phyloP scores from a whole-genome alignment of 2,113 vertebrate genomes.

The Hemiprocne comata region DNA sequence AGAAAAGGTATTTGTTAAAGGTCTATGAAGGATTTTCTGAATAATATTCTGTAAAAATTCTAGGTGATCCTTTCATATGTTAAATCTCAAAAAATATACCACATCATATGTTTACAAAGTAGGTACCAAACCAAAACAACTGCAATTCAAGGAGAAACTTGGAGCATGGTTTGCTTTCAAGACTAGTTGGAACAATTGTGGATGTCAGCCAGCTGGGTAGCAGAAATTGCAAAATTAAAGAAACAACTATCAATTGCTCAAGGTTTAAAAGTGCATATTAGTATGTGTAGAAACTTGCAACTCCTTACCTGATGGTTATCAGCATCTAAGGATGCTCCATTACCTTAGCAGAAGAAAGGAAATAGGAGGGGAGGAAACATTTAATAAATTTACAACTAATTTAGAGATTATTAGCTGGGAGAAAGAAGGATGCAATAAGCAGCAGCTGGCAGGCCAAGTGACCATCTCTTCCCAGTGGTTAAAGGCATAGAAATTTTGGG shows the following conservation, averaged over 20 bases:
- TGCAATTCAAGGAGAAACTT: not conserved
- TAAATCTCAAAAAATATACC: not conserved
- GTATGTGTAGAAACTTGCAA: not conserved
- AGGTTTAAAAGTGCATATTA: not conserved
- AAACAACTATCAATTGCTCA: not conserved
- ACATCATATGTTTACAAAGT: not conserved
- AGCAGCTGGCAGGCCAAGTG: not conserved
- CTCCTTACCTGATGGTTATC: not conserved
- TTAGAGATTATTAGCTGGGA: not conserved
- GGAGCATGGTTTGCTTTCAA: not conserved
- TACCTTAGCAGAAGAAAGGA: not conserved
- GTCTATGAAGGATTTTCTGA: not conserved
- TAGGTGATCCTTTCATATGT: not conserved
- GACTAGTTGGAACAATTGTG: not conserved
- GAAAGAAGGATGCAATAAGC: not conserved
- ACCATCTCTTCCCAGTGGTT: not conserved
- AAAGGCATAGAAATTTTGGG: not conserved
- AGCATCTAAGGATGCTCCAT: not conserved
- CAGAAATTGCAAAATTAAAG: conserved; percentile 31
- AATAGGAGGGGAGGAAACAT: not conserved
- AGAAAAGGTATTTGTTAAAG: not conserved
- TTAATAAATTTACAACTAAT: not conserved
- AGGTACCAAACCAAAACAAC: not conserved
- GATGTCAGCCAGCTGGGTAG: not conserved
- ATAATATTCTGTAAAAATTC: not conserved